Conservation (phyloP, 2,888 invertebrate genomes). For the Dynastes grantii region DNA sequence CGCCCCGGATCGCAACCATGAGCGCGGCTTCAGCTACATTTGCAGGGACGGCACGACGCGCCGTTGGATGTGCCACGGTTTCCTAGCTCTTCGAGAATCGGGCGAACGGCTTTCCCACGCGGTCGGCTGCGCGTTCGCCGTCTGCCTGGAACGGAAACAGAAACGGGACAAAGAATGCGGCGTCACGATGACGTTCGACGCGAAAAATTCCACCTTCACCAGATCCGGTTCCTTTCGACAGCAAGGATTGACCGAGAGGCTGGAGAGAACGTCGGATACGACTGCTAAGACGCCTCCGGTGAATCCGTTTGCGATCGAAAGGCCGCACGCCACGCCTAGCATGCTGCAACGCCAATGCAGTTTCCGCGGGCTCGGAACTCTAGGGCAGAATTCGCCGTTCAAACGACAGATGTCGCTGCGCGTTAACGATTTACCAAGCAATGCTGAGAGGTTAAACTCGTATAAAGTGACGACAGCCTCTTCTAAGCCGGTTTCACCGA, state of each 20-base stretch:
- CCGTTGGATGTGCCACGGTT: slow-evolving; percentile 99
- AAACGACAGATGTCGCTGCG: slow-evolving; percentile 97
- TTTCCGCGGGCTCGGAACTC: slow-evolving; percentile 90
- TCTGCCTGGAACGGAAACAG: slow-evolving; percentile 97
- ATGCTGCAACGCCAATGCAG: slow-evolving; percentile 97
- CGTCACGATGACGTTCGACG: slow-evolving; percentile 93
- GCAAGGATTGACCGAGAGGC: slow-evolving; percentile 84
- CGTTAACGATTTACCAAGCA: slow-evolving; percentile 95
- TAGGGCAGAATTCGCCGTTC: slow-evolving; percentile 88
- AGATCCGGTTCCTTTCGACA: slow-evolving; percentile 92
- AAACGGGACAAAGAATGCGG: slow-evolving; percentile 97
- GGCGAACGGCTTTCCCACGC: slow-evolving; percentile 99
- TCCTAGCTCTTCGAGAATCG: slow-evolving; percentile 94
- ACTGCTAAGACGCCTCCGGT: slow-evolving; percentile 73
- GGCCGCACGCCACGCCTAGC: slow-evolving; percentile 95
- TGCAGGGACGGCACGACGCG: slow-evolving; percentile 98
- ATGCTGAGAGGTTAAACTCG: slow-evolving; percentile 84
- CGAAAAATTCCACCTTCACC: slow-evolving; percentile 92
- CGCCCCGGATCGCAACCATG: slow-evolving; percentile 98
- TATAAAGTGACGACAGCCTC: slow-evolving; percentile 57
- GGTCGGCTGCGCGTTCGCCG: slow-evolving; percentile 99
- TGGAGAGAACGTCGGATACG: slow-evolving; percentile 70
- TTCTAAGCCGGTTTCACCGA: slow-evolving; percentile 78
- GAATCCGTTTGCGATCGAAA: slow-evolving; percentile 95
- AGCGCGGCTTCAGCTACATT: slow-evolving; percentile 98